Base-by-base conservation (phyloP, 2,113 vertebrate genomes). In the Phylloscopus whistleri region DNA sequence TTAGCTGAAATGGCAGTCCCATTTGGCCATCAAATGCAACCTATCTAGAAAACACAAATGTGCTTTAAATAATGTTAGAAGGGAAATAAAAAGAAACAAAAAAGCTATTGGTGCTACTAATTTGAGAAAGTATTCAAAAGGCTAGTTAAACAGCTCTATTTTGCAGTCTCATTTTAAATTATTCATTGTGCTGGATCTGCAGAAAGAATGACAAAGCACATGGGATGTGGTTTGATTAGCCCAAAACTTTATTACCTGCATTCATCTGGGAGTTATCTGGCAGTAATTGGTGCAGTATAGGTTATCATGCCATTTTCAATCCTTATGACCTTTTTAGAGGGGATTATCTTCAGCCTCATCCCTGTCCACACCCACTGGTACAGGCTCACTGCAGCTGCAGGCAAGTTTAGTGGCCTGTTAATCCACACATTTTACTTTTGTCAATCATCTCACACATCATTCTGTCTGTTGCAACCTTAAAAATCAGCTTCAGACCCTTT, bases 181-280 rank as follows among this genome's bases (percentile, higher is more conserved):
- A 90, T 78, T 92, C 35, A 66, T 86, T 70, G 52, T 59, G 30
- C 68, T 93, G 77, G 82, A 93, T 89, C 39, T 28, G 56, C 52
- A 89, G 79, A 77, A 90, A 78, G 48, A 93, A 81, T 70, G 60
- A 78, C 27, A 89, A 92, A 89, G 33, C 83, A 78, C 76, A 78
- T 33, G 95, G 91, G 89, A 93, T 87, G 74, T 52, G 27, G 43
- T 74, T 94, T 95, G 92, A 93, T 97, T 95, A 94, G 60, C 27
- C 76, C 22, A 81, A 84, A 90, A 92, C 89, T 93, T 96, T 88
- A 95, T 86, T 94, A 88, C 74, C 67, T 87, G 78, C 16, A 28
- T 88, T 88, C 72, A 67, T 51, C 23, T 26, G 79, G 88, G 83
- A 93, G 37, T 75, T 88, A 48, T 86, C 67, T 88, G 79, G 67